Evolutionary conservation across 2,797 vertebrate genomes (phyloP).

Genomic region (Protonibea diacanthus): DNA sequence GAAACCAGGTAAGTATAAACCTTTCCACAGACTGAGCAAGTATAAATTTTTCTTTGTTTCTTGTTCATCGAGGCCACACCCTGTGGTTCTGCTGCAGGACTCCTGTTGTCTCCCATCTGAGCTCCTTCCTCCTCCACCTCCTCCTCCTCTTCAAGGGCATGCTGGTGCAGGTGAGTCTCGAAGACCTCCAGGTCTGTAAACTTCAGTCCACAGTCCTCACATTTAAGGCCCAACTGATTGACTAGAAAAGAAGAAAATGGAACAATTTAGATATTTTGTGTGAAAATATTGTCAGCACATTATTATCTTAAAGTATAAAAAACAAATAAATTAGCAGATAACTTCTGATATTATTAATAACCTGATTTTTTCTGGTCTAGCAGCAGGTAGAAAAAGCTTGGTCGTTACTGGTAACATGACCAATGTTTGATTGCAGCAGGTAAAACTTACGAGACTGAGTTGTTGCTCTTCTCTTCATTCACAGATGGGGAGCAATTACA

Average conservation of each 20-base stretch:
- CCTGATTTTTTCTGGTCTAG: not conserved
- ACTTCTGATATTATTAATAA: not conserved
- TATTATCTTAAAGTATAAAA: not conserved
- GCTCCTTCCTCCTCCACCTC: not conserved
- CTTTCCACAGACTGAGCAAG: slow-evolving; percentile 81
- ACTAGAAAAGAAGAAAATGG: slow-evolving; percentile 54
- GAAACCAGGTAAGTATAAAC: slow-evolving; percentile 71
- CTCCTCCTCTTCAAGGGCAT: slow-evolving; percentile 58
- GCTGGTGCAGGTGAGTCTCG: slow-evolving; percentile 68
- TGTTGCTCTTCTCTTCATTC: slow-evolving; percentile 42
- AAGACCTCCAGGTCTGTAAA: slow-evolving; percentile 62
- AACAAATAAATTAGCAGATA: too few species aligned
- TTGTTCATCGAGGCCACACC: not conserved
- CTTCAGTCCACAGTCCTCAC: slow-evolving; percentile 71
- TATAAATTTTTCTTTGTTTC: slow-evolving; percentile 23
- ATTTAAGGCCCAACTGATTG: slow-evolving; percentile 44
- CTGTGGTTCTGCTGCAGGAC: not conserved
- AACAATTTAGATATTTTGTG: not conserved
- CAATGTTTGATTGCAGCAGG: not conserved
- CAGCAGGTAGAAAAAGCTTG: not conserved
- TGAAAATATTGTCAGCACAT: not conserved
- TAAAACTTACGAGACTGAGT: slow-evolving; percentile 46
- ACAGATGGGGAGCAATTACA: slow-evolving; percentile 9
- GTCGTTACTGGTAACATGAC: not conserved
- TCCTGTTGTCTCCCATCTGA: not conserved